Conservation (phyloP, 2,113 vertebrate genomes). For the Pelmatolapia mariae region DNA sequence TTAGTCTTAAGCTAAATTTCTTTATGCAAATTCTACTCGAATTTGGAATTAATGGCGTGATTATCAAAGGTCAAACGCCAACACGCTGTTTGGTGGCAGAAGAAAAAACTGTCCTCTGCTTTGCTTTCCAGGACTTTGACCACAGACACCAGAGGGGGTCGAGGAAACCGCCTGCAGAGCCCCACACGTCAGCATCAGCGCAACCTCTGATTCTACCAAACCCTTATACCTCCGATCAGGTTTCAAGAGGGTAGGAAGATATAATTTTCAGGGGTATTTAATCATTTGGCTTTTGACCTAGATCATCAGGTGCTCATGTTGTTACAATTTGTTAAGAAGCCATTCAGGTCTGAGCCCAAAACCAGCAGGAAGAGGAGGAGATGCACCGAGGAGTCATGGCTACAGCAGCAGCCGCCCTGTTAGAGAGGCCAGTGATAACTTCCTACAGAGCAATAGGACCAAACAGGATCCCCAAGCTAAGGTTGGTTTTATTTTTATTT, state of each 20-base stretch:
- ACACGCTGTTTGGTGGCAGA: neutral
- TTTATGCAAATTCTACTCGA: neutral
- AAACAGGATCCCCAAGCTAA: constrained; percentile 3
- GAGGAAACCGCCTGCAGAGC: neutral
- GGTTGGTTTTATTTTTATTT: constrained; percentile 7
- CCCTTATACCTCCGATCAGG: neutral
- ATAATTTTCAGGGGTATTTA: neutral
- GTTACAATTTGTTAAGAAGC: constrained; percentile 15
- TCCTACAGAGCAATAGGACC: neutral
- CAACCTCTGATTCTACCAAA: neutral
- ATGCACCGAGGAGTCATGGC: constrained; percentile 8
- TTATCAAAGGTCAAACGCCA: neutral
- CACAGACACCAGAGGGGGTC: neutral
- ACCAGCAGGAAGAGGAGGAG: neutral
- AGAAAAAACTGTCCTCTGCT: constrained; percentile 22
- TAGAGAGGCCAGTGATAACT: neutral
- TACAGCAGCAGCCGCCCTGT: constrained; percentile 3
- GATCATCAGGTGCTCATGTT: neutral
- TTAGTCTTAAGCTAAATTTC: neutral
- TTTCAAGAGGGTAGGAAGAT: constrained; percentile 17
- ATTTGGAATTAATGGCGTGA: neutral
- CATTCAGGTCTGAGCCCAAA: neutral
- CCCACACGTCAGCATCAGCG: neutral
- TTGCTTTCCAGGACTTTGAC: neutral
- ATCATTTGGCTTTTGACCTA: neutral